These are phyloP conservation scores for Tenthredo amoena DNA, from an alignment of 2,888 invertebrate species.

Conservation along the genomic window DNA sequence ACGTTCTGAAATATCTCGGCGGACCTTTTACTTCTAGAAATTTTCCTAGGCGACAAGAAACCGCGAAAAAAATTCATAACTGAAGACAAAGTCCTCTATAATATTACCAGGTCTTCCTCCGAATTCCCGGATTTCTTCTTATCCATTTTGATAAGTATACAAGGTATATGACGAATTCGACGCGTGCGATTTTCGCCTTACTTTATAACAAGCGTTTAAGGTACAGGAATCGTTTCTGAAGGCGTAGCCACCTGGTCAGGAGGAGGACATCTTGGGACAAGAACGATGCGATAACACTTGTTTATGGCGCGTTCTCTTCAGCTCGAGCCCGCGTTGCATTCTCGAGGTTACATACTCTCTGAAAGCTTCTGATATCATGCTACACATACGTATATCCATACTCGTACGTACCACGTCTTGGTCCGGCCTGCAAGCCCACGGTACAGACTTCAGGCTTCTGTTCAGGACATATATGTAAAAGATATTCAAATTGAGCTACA, in stretches of 20 bases:
- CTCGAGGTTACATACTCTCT: conserved; percentile 57
- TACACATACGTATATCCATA: background rate
- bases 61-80: background rate
- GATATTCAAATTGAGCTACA: conserved; percentile 22
- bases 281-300: conserved; percentile 65
- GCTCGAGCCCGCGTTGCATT: conserved; percentile 61
- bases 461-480: background rate
- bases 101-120: background rate
- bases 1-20: background rate
- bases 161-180: background rate
- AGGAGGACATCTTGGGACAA: conserved; percentile 56
- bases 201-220: conserved; percentile 42
- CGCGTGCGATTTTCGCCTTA: conserved; percentile 21
- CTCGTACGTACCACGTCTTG: background rate
- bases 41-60: background rate
- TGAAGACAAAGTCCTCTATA: background rate
- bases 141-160: background rate
- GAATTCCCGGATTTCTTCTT: no score
- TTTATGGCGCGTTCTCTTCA: conserved; percentile 63
- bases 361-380: conserved; percentile 36
- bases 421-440: background rate
- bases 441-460: background rate
- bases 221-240: background rate
- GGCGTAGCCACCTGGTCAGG: conserved; percentile 57
- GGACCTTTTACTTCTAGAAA: background rate